Conservation (phyloP, 2,888 invertebrate genomes). For the Molorchus minor region DNA sequence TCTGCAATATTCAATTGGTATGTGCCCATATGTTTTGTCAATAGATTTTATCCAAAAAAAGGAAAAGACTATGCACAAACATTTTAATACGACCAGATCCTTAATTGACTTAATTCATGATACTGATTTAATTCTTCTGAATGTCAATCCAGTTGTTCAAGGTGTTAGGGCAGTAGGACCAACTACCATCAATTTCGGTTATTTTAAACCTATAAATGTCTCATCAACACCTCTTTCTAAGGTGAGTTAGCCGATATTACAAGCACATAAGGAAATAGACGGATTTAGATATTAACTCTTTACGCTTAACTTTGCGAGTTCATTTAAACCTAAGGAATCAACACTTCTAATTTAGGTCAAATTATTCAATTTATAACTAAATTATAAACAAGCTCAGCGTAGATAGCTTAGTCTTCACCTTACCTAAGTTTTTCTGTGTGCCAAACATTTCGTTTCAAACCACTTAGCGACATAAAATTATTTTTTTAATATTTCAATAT, state of each 20-base stretch:
- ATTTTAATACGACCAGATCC: neutral
- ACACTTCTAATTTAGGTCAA: too few relatives aligned
- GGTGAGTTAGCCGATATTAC: neutral
- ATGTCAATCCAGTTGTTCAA: slow-evolving; percentile 1
- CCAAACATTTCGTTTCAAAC: too few relatives aligned
- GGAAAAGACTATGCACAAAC: neutral
- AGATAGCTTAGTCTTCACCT: too few relatives aligned
- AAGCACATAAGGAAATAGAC: too few relatives aligned
- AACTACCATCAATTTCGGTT: neutral
- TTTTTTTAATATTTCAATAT: too few relatives aligned
- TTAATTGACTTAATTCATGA: neutral
- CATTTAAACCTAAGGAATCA: too few relatives aligned
- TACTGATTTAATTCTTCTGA: neutral
- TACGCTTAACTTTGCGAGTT: neutral
- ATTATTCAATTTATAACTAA: too few relatives aligned
- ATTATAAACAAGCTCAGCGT: too few relatives aligned
- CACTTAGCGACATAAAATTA: too few relatives aligned
- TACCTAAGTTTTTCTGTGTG: too few relatives aligned
- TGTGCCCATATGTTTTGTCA: neutral
- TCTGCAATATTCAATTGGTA: neutral
- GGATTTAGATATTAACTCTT: too few relatives aligned
- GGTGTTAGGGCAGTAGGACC: neutral
- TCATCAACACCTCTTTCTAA: neutral
- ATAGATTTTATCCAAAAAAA: neutral
- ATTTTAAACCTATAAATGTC: neutral